These are phyloP conservation scores for Drosophila quasianomalipes DNA, from an alignment of 2,888 invertebrate genomes.

Conservation along the genomic window DNA sequence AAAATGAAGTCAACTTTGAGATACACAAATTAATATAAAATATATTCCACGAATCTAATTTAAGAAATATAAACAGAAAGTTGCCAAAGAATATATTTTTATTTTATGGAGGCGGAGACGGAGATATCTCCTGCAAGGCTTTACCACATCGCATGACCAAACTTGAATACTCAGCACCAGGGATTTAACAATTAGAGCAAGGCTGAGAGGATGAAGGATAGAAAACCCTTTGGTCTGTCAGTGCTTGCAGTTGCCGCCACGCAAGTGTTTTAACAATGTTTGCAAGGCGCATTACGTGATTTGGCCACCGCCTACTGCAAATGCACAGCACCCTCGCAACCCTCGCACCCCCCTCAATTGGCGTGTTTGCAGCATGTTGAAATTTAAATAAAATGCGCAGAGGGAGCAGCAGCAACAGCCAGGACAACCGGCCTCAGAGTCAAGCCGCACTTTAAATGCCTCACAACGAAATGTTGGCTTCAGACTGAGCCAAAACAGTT, in stretches of 20 bases:
- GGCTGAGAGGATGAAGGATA: slow-evolving; percentile 1
- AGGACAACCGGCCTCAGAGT: background rate
- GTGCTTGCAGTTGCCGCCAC: slow-evolving; percentile 40
- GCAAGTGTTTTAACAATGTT: slow-evolving; percentile 80
- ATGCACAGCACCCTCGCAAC: slow-evolving; percentile 1
- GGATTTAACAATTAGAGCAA: background rate
- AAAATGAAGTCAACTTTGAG: background rate
- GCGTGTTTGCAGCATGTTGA: slow-evolving; percentile 72
- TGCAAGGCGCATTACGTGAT: slow-evolving; percentile 81
- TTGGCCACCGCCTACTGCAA: slow-evolving; percentile 61
- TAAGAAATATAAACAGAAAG: background rate
- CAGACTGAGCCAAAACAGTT: background rate
- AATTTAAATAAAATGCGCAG: slow-evolving; percentile 73
- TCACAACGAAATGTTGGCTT: background rate
- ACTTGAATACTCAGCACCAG: background rate
- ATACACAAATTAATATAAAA: too few relatives aligned
- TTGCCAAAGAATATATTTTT: background rate
- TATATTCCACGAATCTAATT: background rate
- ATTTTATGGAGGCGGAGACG: background rate
- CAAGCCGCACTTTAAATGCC: slow-evolving; percentile 12
- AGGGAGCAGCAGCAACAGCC: slow-evolving; percentile 1
- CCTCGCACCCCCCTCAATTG: slow-evolving; percentile 14
- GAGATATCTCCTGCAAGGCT: background rate
- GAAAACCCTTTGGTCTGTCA: slow-evolving; percentile 13
- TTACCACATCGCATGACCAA: background rate